Percentiles rank a stretch among this genome's conserved stretches.
phyloP scores from a whole-genome alignment of 2,797 vertebrate genomes.

The Sylvia borin region DNA sequence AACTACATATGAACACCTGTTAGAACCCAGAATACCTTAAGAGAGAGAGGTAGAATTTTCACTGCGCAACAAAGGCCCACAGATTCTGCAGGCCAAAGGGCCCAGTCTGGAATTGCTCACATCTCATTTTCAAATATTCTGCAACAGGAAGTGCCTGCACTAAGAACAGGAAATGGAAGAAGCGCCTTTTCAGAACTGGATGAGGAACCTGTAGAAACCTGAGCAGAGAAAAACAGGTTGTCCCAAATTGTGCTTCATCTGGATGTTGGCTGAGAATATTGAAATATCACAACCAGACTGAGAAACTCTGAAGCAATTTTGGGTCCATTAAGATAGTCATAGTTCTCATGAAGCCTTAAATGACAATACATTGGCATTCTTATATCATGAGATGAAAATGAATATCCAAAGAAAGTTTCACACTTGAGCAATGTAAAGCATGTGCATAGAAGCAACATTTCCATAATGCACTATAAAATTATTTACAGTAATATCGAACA shows the following conservation, averaged over 20 bases:
- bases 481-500: not conserved
- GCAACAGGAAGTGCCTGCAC: not conserved
- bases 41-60: no score
- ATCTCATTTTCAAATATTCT: no score
- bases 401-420: not conserved
- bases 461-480: not conserved
- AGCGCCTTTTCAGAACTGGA: not conserved
- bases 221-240: rapidly evolving
- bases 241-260: not conserved
- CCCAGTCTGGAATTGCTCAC: no score
- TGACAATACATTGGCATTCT: not conserved
- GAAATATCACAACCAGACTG: not conserved
- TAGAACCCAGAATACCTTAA: no score
- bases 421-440: not conserved
- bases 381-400: not conserved
- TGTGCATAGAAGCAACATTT: not conserved
- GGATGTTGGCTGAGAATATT: not conserved
- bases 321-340: rapidly evolving
- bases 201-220: not conserved
- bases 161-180: not conserved
- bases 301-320: not conserved
- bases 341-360: not conserved
- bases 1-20: no score
- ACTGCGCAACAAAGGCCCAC: no score
- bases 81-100: no score